A percentile compares a stretch with the other conserved stretches of the same genome.
Evolutionary conservation across 2,888 invertebrate species (phyloP).

Genomic region (Metallyticus violacea): DNA sequence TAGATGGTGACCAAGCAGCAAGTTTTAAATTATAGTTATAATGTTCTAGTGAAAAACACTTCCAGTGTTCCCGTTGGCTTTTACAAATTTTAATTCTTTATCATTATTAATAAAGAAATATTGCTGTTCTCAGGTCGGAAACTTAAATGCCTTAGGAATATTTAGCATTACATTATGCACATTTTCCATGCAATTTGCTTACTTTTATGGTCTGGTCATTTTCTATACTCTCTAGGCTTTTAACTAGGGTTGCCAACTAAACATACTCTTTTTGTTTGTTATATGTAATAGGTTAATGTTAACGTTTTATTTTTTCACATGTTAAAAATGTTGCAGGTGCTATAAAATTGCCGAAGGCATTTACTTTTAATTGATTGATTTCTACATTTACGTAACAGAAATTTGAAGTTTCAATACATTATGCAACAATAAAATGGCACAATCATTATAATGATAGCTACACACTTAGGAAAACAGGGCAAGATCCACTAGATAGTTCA

Average conservation of each 20-base stretch:
- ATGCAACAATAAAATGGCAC: too few species aligned
- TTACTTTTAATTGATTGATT: neutral
- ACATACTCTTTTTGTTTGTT: too few species aligned
- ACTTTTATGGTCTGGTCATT: neutral
- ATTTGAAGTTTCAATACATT: too few species aligned
- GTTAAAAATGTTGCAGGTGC: neutral
- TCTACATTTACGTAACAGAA: neutral
- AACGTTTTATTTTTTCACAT: neutral
- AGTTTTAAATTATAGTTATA: neutral
- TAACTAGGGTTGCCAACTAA: neutral
- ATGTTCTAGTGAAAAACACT: neutral
- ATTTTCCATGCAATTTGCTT: neutral
- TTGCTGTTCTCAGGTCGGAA: neutral
- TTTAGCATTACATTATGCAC: neutral
- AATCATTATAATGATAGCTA: too few species aligned
- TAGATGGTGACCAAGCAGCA: neutral
- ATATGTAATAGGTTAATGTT: too few species aligned
- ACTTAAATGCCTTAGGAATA: neutral
- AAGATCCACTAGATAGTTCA: neutral
- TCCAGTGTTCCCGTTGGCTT: neutral
- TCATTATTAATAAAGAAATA: too few species aligned
- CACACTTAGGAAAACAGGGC: neutral
- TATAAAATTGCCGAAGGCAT: neutral
- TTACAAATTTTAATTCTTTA: neutral
- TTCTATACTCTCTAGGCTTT: neutral